Conservation (phyloP, 2,797 vertebrate species). For the Centropyge bicolor region DNA sequence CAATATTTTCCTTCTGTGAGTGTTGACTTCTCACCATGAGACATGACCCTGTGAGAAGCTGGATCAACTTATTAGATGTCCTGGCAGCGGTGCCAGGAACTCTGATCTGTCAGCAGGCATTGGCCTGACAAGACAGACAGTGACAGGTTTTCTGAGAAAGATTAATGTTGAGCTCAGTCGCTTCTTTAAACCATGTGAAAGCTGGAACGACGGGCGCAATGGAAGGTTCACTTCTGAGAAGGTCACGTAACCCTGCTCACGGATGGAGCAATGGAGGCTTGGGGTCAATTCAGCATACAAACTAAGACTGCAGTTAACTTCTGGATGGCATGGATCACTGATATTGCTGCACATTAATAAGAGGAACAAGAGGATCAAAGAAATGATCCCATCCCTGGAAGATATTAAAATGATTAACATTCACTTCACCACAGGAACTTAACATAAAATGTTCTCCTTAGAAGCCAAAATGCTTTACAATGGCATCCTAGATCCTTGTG, state of each 20-base stretch:
- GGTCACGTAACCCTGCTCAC: slow-evolving; percentile 31
- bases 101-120: slow-evolving; percentile 47
- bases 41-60: slow-evolving; percentile 24
- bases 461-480: slow-evolving; percentile 35
- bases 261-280: neutral
- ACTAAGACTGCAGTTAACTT: neutral
- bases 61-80: slow-evolving; percentile 48
- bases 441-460: slow-evolving; percentile 29
- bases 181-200: slow-evolving; percentile 68
- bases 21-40: slow-evolving; percentile 19
- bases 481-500: slow-evolving; percentile 41
- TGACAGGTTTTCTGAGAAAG: slow-evolving; percentile 60
- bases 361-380: neutral
- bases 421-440: slow-evolving; percentile 21
- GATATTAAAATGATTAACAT: slow-evolving; percentile 8
- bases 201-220: slow-evolving; percentile 57
- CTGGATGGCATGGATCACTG: neutral
- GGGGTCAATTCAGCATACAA: neutral
- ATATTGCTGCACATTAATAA: neutral
- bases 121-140: slow-evolving; percentile 41
- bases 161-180: slow-evolving; percentile 52
- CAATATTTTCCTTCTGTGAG: too few relatives aligned
- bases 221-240: slow-evolving; percentile 59
- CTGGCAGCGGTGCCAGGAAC: slow-evolving; percentile 52
- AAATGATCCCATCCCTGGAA: slow-evolving; percentile 9